Evolutionary conservation across 1,140 invertebrate genomes (phyloP), one percentile per base, ranked within the genome.

Genomic region (Ooceraea biroi): DNA sequence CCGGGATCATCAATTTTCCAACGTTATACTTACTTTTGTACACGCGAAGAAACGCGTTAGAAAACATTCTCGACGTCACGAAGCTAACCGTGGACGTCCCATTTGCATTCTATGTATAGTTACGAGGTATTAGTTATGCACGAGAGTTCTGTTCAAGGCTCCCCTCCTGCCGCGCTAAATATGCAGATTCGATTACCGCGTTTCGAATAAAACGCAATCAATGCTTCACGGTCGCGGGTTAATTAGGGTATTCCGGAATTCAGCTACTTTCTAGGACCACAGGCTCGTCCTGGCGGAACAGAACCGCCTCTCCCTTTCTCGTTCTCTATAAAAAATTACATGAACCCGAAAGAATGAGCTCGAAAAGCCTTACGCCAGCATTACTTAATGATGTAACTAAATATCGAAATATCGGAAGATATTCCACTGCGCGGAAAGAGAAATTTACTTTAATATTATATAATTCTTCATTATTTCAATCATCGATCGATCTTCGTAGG

Each of bases 201-300:
- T 58, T 80, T 80, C 76, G 50, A 80, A 80, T 71, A 80, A 80
- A 80, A 80, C 44, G 65, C 76, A 80, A 80, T 71, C 76, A 80
- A 80, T 80, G 63, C 50, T 80, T 80, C 50, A 80, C 76, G 76
- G 76, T 80, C 76, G 65, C 22, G 50, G 25, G 52, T 80, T 80
- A 80, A 80, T 80, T 80, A 58, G 76, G 52, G 17, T 80, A 80
- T 80, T 44, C 50, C 41, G 65, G 65, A 80, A 71, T 71, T 71
- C 65, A 80, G 25, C 41, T 71, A 80, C 76, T 80, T 80, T 80
- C 76, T 80, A 80, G 76, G 76, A 80, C 50, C 22, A 44, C 22
- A 46, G 65, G n/a, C 65, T 71, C 41, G 27, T 80, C 50, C 65
- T 80, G 50, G 76, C 36, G 76, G 65, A 80, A 80, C 76, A 46